Conservation (phyloP, 2,797 vertebrate genomes). For the Iguana delicatissima region DNA sequence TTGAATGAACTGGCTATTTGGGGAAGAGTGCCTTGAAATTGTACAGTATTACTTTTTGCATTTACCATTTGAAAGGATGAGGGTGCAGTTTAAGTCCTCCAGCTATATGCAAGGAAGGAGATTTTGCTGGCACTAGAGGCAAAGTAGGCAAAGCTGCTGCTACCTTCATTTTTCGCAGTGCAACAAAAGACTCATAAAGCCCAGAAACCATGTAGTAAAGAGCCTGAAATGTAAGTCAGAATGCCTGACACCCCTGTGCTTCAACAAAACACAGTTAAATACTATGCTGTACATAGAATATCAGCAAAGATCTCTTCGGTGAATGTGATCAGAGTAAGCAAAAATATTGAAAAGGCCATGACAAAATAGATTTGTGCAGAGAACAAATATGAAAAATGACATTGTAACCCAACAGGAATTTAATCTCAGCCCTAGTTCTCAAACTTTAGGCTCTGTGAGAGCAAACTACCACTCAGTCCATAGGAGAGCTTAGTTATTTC, state of each 20-base stretch:
- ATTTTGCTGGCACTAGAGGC: neutral
- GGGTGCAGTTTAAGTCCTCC: neutral
- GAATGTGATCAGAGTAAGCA: neutral
- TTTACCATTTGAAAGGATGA: neutral
- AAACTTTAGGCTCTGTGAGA: neutral
- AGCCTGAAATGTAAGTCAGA: neutral
- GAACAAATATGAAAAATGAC: neutral
- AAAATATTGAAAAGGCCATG: neutral
- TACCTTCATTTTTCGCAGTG: neutral
- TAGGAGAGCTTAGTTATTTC: neutral
- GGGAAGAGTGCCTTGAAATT: neutral
- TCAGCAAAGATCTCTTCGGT: neutral
- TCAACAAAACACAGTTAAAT: neutral
- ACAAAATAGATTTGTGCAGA: neutral
- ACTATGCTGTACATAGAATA: neutral
- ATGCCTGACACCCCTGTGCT: neutral
- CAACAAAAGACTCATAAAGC: neutral
- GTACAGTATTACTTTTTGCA: neutral
- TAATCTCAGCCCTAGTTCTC: neutral
- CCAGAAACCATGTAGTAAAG: neutral
- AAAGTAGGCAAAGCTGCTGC: neutral
- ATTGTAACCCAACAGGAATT: neutral
- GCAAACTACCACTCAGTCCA: neutral
- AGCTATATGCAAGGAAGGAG: constrained; percentile 60
- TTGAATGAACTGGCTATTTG: neutral